Conservation (phyloP, 2,888 invertebrate species). For the Strigamia crassipes region DNA sequence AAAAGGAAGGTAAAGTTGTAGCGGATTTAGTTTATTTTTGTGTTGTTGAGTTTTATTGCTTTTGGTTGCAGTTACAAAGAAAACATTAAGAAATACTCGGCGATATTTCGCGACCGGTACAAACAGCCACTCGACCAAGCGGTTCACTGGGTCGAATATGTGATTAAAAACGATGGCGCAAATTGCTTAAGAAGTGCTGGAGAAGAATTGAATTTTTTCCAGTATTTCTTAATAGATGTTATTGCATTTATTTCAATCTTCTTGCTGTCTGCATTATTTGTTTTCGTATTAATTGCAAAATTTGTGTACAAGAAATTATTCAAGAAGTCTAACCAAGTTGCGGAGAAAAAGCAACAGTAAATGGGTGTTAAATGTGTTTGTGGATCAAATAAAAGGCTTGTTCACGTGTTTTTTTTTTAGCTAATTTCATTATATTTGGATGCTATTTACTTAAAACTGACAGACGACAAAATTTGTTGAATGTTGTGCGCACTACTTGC, state of each 20-base stretch:
- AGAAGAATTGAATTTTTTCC: neutral
- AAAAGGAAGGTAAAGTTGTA: neutral
- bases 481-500: too few species aligned
- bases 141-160: neutral
- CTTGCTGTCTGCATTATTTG: neutral
- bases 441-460: too few species aligned
- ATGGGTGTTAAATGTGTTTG: too few species aligned
- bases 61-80: neutral
- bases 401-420: too few species aligned
- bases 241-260: neutral
- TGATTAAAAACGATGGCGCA: neutral
- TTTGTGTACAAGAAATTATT: neutral
- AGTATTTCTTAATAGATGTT: conserved; percentile 25
- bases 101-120: neutral
- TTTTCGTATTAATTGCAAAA: neutral
- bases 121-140: neutral
- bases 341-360: too few species aligned
- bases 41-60: neutral
- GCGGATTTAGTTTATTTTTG: neutral
- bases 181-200: neutral
- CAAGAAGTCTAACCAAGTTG: too few species aligned
- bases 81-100: neutral
- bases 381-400: too few species aligned
- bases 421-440: too few species aligned
- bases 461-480: too few species aligned